phyloP scores from a whole-genome alignment of 2,113 vertebrate species.

The Eidolon helvum region DNA sequence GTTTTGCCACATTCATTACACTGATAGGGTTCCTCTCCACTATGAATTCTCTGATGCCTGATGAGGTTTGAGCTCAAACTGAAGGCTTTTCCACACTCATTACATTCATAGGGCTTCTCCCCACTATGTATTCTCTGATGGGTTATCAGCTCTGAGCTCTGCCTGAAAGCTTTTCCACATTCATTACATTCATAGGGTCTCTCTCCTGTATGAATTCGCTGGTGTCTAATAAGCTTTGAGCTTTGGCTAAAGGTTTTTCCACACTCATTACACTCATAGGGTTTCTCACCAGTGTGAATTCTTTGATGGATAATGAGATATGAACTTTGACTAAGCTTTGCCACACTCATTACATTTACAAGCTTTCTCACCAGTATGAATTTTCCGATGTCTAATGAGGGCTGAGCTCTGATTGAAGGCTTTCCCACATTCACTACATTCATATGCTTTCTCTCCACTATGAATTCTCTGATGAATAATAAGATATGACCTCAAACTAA shows the following conservation, averaged over 20 bases:
- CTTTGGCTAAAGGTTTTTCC: constrained; percentile 79
- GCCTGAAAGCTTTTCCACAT: constrained; percentile 79
- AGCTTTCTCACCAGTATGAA: constrained; percentile 81
- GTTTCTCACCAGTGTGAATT: constrained; percentile 80
- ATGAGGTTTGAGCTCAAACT: constrained; percentile 76
- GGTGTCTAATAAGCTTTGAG: constrained; percentile 76
- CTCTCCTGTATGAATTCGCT: constrained; percentile 79
- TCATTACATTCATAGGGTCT: constrained; percentile 76
- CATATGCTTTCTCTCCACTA: constrained; percentile 81
- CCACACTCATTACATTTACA: constrained; percentile 81
- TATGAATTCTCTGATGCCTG: constrained; percentile 78
- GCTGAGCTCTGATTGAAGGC: constrained; percentile 80
- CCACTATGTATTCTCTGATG: constrained; percentile 81
- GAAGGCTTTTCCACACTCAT: constrained; percentile 78
- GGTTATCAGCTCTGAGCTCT: constrained; percentile 76
- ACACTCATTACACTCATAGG: constrained; percentile 79
- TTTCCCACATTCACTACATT: constrained; percentile 79
- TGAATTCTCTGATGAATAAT: constrained; percentile 82
- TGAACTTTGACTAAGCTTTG: constrained; percentile 79
- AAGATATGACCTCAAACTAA: constrained; percentile 86
- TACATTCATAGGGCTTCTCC: constrained; percentile 78
- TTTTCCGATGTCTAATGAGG: constrained; percentile 79
- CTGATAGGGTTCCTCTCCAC: constrained; percentile 76
- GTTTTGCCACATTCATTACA: constrained; percentile 79
- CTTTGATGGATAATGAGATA: constrained; percentile 81